These are phyloP conservation scores for Tragulus kanchil DNA, from an alignment of 2,113 vertebrate genomes.

Conservation along the genomic window DNA sequence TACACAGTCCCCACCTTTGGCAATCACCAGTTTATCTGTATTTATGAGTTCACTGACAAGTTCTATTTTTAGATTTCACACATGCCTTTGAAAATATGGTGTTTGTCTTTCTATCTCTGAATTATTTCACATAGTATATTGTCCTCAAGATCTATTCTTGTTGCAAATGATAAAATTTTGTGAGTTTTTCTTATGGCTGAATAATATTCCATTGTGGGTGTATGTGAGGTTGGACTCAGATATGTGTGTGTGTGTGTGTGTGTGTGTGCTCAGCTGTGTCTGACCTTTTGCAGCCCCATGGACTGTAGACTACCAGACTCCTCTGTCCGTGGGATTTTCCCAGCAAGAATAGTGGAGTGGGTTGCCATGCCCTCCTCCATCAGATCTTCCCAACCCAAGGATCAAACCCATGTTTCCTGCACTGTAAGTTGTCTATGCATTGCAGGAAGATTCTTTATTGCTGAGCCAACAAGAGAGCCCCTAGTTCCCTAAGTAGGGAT, in stretches of 20 bases:
- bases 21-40: not conserved
- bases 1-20: not conserved
- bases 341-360: not conserved
- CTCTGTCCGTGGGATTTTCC: not conserved
- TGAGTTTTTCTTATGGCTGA: not conserved
- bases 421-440: not conserved
- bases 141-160: not conserved
- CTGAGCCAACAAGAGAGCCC: not conserved
- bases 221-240: not conserved
- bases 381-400: not conserved
- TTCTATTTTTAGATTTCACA: not conserved
- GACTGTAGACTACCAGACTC: accelerated
- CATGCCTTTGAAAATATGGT: not conserved
- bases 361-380: not conserved
- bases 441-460: not conserved
- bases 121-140: not conserved
- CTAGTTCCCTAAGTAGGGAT: not conserved
- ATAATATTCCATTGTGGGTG: not conserved
- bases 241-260: not conserved
- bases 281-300: not conserved
- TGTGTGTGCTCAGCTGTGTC: not conserved
- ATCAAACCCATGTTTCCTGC: not conserved
- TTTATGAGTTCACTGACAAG: not conserved
- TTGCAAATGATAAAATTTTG: not conserved
- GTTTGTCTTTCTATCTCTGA: not conserved